Percentiles rank a stretch among this genome's conserved stretches.
Conservation (phyloP, 2,888 invertebrate species). For the Cheilosia vernalis region DNA sequence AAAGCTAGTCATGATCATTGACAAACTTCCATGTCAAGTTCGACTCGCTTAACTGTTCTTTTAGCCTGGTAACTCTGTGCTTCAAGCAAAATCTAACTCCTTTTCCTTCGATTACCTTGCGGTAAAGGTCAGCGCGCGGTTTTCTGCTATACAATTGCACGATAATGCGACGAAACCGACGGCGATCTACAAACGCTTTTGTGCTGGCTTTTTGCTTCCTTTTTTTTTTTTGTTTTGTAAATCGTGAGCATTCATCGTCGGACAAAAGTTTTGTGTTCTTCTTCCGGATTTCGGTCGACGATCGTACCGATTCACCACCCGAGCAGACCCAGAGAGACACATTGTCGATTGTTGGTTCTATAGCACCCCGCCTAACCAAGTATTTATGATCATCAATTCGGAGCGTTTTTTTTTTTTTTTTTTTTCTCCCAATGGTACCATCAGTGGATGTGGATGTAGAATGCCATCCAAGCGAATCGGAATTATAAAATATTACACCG, state of each 20-base stretch:
- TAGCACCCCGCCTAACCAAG: constrained; percentile 41
- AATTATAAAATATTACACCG: constrained; percentile 72
- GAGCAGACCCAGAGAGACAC: constrained; percentile 30
- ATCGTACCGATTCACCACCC: constrained; percentile 12
- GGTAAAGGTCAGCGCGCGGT: constrained; percentile 33
- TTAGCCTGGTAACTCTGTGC: constrained; percentile 12
- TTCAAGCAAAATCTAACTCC: constrained; percentile 26
- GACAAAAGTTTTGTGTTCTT: constrained; percentile 53
- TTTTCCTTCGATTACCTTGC: constrained; percentile 29
- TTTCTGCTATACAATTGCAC: constrained; percentile 51
- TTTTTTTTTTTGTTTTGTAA: neutral
- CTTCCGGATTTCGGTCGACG: constrained; percentile 63
- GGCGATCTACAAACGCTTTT: constrained; percentile 48
- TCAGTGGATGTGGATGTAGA: constrained; percentile 9
- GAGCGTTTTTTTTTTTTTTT: constrained; percentile 19
- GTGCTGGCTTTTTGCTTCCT: too few species aligned
- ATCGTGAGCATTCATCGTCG: constrained; percentile 61
- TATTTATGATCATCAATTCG: constrained; percentile 65
- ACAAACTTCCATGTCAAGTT: neutral
- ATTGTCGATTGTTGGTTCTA: constrained; percentile 58
- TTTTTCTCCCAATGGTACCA: too few species aligned
- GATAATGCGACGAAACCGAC: constrained; percentile 56
- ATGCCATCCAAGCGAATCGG: constrained; percentile 64
- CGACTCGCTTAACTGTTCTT: neutral
- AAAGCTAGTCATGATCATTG: too few species aligned